These are phyloP conservation scores for Stegana nigrithorax DNA, from an alignment of 2,888 invertebrate species.

Conservation along the genomic window DNA sequence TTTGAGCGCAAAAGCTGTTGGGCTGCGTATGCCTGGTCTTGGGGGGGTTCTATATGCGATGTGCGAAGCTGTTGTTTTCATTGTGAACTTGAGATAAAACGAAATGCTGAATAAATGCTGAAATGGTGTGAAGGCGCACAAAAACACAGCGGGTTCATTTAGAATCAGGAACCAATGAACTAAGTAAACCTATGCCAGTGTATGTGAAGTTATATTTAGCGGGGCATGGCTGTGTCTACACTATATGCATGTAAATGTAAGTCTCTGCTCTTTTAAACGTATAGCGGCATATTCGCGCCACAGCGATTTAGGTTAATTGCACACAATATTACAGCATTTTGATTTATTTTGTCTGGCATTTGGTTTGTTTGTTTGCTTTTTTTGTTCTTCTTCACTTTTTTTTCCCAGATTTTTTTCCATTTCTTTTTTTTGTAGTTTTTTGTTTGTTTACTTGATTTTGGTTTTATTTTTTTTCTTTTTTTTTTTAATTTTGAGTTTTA, in stretches of 20 bases:
- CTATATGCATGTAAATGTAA: slow-evolving; percentile 15
- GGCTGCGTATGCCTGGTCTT: no score
- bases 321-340: slow-evolving; percentile 14
- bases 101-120: no score
- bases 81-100: no score
- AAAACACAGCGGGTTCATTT: neutral
- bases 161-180: neutral
- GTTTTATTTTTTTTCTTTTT: neutral
- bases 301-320: slow-evolving; percentile 45
- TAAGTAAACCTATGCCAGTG: no score
- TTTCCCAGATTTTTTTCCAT: neutral
- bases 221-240: slow-evolving; percentile 1
- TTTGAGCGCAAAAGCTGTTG: no score
- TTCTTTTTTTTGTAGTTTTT: neutral
- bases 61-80: no score
- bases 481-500: no score
- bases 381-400: neutral
- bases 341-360: slow-evolving; percentile 22
- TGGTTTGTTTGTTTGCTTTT: neutral
- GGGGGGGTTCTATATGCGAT: no score
- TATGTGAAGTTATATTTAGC: neutral
- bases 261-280: slow-evolving; percentile 26
- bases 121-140: neutral
- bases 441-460: neutral
- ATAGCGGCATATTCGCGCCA: slow-evolving; percentile 32